Percentiles rank a stretch among this genome's conserved stretches.
Conservation (phyloP, 2,113 vertebrate genomes). For the Fukomys damarensis region DNA sequence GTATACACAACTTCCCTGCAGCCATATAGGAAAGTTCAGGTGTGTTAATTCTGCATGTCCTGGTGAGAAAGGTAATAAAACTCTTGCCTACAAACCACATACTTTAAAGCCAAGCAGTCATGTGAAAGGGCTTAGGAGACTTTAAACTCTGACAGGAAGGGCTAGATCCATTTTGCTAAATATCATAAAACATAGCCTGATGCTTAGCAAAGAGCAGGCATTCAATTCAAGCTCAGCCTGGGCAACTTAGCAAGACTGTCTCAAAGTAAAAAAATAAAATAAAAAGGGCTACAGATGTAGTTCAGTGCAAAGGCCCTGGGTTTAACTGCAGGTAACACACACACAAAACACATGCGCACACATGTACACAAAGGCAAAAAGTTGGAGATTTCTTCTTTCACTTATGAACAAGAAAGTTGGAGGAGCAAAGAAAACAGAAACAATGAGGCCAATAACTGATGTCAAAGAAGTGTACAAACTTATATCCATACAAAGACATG, state of each 20-base stretch:
- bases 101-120: conserved; percentile 25
- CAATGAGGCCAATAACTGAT: background rate
- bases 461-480: background rate
- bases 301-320: background rate
- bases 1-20: background rate
- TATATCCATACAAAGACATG: conserved; percentile 15
- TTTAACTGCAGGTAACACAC: background rate
- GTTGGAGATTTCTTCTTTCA: background rate
- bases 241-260: background rate
- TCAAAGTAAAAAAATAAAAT: background rate
- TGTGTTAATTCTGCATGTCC: background rate
- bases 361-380: background rate
- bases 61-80: background rate
- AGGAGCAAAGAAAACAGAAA: background rate
- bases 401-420: conserved; percentile 22
- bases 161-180: background rate
- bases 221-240: background rate
- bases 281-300: background rate
- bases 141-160: background rate
- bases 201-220: background rate
- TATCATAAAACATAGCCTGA: background rate
- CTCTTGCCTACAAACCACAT: background rate
- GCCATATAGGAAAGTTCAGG: background rate
- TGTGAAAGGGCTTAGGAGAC: conserved; percentile 14
- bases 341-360: background rate